phyloP scores from a whole-genome alignment of 92 coral and sea anemone genomes.

The Isaurus tuberculatus region DNA sequence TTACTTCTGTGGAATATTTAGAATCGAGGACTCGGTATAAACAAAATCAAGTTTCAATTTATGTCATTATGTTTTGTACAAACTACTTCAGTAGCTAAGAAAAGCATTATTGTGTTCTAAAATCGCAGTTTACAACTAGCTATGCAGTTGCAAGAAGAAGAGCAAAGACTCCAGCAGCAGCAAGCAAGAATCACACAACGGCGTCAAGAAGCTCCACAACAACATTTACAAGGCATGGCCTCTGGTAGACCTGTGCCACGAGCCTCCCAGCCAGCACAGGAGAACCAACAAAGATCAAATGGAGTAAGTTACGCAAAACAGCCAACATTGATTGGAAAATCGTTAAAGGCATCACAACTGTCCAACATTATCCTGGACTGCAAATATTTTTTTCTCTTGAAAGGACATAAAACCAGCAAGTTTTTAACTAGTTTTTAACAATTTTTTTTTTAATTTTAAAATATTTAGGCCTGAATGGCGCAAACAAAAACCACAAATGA shows the following conservation, averaged over 20 bases:
- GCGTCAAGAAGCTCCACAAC: conserved; percentile 66
- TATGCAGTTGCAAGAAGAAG: conserved; percentile 92
- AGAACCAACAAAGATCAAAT: conserved; percentile 22
- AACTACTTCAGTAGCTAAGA: not conserved
- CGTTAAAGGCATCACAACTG: no score
- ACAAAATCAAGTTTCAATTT: not conserved
- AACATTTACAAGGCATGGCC: conserved; percentile 32
- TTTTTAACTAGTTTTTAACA: no score
- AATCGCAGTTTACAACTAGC: conserved; percentile 82
- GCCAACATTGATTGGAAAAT: not conserved
- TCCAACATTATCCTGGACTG: no score
- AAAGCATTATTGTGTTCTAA: not conserved
- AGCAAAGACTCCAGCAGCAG: conserved; percentile 59
- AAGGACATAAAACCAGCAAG: no score
- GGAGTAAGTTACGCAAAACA: conserved; percentile 14
- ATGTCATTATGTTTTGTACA: not conserved
- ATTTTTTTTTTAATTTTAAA: no score
- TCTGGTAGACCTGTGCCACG: conserved; percentile 37
- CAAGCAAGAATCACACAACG: conserved; percentile 57
- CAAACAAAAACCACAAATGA: no score
- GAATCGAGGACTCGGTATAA: not conserved
- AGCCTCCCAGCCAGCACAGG: conserved; percentile 28
- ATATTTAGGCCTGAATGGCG: no score
- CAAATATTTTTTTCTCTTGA: no score
- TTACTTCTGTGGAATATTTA: no score